Conservation (phyloP, 2,113 vertebrate genomes). For the Tachysurus vachellii region DNA sequence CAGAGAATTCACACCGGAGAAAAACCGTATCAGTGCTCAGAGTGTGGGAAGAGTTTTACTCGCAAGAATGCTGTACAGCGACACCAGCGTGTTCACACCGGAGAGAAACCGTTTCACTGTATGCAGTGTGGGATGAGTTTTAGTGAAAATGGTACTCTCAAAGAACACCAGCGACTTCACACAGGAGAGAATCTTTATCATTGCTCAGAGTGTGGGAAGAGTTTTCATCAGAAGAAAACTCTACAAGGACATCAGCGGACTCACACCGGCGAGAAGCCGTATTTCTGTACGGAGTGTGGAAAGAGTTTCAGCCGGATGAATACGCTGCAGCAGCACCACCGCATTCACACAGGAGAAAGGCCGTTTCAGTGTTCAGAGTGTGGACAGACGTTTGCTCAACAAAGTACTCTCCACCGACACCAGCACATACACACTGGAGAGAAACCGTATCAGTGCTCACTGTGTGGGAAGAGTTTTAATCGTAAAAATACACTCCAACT, state of each 20-base stretch:
- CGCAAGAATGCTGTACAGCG: slow-evolving; percentile 17
- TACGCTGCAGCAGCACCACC: slow-evolving; percentile 14
- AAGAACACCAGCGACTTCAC: slow-evolving; percentile 11
- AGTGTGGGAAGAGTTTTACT: slow-evolving; percentile 5
- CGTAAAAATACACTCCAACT: slow-evolving; percentile 3
- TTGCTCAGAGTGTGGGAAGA: slow-evolving; percentile 3
- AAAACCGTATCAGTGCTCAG: slow-evolving; percentile 5
- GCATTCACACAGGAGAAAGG: slow-evolving; percentile 9
- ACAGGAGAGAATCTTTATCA: slow-evolving; percentile 4
- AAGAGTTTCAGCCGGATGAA: slow-evolving; percentile 23
- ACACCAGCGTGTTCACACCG: slow-evolving; percentile 12
- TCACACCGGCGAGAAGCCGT: not conserved
- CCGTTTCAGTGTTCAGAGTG: slow-evolving; percentile 1
- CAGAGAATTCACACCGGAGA: slow-evolving; percentile 7
- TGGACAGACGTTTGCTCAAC: slow-evolving; percentile 6
- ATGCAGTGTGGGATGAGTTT: not conserved
- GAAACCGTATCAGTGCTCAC: slow-evolving; percentile 10
- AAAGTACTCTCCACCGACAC: slow-evolving; percentile 7
- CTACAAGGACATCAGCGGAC: slow-evolving; percentile 11
- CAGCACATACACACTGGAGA: slow-evolving; percentile 19
- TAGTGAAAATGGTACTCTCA: not conserved
- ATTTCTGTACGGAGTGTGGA: not conserved
- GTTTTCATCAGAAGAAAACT: slow-evolving; percentile 14
- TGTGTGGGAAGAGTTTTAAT: slow-evolving; percentile 10
- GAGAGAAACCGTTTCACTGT: slow-evolving; percentile 14